Conservation (phyloP, 1,140 invertebrate species). For the Cotesia typhae region DNA sequence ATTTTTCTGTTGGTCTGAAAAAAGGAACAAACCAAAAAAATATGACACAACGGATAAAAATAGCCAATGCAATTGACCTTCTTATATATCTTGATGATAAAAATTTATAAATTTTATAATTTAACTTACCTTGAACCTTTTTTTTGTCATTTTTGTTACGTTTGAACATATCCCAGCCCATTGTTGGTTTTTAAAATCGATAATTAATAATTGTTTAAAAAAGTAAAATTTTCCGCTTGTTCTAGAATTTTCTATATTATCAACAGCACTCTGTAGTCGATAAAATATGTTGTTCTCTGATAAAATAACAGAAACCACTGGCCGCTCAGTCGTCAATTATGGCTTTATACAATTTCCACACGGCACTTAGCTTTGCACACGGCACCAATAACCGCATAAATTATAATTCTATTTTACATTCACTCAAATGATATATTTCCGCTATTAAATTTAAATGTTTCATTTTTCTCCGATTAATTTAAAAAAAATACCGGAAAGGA, state of each 20-base stretch:
- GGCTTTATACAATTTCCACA: constrained; percentile 40
- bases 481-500: no score
- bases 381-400: constrained; percentile 35
- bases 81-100: not conserved
- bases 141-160: constrained; percentile 41
- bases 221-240: constrained; percentile 1
- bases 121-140: constrained; percentile 45
- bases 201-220: not conserved
- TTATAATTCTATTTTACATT: constrained; percentile 17
- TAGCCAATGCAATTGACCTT: constrained; percentile 3
- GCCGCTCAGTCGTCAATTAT: constrained; percentile 30
- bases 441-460: not conserved
- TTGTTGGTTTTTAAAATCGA: constrained; percentile 38
- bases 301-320: constrained; percentile 26
- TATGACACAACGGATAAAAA: constrained; percentile 25
- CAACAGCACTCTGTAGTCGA: constrained; percentile 15
- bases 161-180: constrained; percentile 53
- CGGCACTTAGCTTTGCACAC: constrained; percentile 37
- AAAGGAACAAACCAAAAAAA: constrained; percentile 37
- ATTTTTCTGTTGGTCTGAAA: constrained; percentile 29
- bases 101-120: not conserved
- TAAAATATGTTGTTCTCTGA: constrained; percentile 18
- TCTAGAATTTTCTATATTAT: constrained; percentile 32
- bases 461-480: no score
- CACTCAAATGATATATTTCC: not conserved